Percentiles rank a stretch among this genome's conserved stretches.
phyloP scores from a whole-genome alignment of 2,113 vertebrate genomes.

The Hystrix brachyura region DNA sequence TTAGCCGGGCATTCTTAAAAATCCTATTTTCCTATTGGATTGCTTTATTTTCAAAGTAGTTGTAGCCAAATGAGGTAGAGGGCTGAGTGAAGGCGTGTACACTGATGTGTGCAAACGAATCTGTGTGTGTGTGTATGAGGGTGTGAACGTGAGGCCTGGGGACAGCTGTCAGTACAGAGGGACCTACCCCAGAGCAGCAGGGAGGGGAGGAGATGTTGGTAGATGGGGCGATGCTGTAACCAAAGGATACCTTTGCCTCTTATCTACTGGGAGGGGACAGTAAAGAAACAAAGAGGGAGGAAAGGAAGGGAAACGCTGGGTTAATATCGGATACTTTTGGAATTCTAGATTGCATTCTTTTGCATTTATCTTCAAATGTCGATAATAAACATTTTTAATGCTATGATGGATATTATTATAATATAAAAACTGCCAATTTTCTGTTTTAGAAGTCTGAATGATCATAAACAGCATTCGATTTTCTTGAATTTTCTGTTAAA shows the following conservation, averaged over 20 bases:
- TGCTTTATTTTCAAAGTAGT: constrained; percentile 8
- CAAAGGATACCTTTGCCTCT: neutral
- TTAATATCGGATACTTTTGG: neutral
- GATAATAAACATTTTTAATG: neutral
- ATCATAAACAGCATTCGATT: constrained; percentile 54
- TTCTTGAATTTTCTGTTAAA: neutral
- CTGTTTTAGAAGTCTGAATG: neutral
- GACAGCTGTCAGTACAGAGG: neutral
- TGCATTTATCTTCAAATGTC: neutral
- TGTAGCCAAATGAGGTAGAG: neutral
- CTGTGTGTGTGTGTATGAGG: neutral
- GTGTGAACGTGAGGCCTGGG: neutral
- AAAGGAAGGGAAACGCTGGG: neutral
- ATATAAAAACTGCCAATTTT: neutral
- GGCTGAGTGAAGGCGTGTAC: neutral
- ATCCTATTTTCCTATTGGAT: neutral
- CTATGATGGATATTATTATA: neutral
- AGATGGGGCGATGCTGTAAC: neutral
- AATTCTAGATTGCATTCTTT: neutral
- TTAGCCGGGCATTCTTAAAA: neutral
- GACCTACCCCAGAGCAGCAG: neutral
- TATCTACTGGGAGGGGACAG: neutral
- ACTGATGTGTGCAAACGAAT: neutral
- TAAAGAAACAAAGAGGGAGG: neutral
- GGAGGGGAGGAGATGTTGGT: neutral